Conservation (phyloP, 2,797 vertebrate genomes). For the Ctenopoma multispine region DNA sequence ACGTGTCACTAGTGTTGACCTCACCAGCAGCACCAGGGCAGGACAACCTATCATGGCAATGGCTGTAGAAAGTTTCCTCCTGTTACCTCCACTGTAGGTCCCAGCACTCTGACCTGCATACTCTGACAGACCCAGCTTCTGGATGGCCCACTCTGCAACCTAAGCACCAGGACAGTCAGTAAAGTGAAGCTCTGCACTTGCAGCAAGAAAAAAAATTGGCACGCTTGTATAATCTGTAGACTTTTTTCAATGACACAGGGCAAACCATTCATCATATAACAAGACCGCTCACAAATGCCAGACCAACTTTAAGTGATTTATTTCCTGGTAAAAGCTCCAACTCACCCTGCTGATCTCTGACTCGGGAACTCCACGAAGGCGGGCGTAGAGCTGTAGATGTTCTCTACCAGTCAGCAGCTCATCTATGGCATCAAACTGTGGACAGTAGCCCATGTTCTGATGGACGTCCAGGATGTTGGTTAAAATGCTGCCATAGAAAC, state of each 20-base stretch:
- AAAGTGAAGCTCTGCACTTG: not conserved
- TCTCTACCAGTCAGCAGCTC: slow-evolving; percentile 94
- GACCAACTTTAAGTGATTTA: not conserved
- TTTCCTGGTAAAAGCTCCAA: not conserved
- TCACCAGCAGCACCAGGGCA: slow-evolving; percentile 90
- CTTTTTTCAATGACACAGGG: not conserved
- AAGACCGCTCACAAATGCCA: not conserved
- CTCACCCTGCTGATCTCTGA: slow-evolving; percentile 90
- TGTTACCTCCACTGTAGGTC: slow-evolving; percentile 95
- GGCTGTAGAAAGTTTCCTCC: slow-evolving; percentile 93
- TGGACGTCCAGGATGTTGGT: slow-evolving; percentile 91
- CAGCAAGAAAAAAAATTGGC: not conserved
- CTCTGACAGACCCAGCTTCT: slow-evolving; percentile 89
- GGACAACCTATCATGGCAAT: slow-evolving; percentile 95
- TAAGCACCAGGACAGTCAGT: slow-evolving; percentile 52
- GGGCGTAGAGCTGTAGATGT: slow-evolving; percentile 92
- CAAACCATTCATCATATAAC: not conserved
- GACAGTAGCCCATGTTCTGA: slow-evolving; percentile 97
- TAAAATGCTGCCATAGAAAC: slow-evolving; percentile 84
- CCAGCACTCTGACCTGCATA: slow-evolving; percentile 86
- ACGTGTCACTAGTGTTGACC: slow-evolving; percentile 20
- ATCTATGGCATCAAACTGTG: slow-evolving; percentile 95
- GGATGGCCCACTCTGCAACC: slow-evolving; percentile 94
- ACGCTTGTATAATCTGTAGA: not conserved
- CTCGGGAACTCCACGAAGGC: slow-evolving; percentile 91